phyloP scores from a whole-genome alignment of 2,113 vertebrate species.

The Amia ocellicauda region DNA sequence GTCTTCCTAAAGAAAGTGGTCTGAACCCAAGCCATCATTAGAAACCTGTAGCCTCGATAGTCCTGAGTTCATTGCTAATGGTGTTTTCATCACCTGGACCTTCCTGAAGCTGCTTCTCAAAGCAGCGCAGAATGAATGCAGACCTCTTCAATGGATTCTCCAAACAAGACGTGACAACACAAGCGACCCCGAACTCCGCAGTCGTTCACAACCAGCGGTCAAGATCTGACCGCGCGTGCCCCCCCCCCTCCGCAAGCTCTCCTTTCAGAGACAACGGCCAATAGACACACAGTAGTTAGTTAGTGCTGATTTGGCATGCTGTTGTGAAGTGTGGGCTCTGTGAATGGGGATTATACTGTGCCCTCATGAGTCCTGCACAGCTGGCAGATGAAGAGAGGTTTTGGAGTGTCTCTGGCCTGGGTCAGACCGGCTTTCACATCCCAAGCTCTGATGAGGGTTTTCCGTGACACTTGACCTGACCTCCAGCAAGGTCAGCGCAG shows the following conservation, averaged over 20 bases:
- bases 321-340: no score
- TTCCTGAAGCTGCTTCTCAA: no score
- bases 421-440: constrained; percentile 8
- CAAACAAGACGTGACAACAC: no score
- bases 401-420: not conserved
- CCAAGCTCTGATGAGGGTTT: not conserved
- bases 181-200: not conserved
- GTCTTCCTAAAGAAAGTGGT: no score
- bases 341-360: not conserved
- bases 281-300: not conserved
- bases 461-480: constrained; percentile 2
- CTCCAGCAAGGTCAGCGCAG: not conserved
- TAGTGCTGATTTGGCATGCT: not conserved
- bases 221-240: not conserved
- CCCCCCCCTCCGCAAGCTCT: not conserved
- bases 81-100: no score
- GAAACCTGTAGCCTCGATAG: no score
- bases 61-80: no score
- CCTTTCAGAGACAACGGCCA: not conserved
- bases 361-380: constrained; percentile 1
- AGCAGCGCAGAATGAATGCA: no score
- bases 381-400: no score
- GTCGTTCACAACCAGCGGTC: not conserved
- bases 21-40: no score
- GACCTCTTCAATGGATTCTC: no score